Conservation (phyloP, 2,888 invertebrate genomes). For the Adelphocoris suturalis region DNA sequence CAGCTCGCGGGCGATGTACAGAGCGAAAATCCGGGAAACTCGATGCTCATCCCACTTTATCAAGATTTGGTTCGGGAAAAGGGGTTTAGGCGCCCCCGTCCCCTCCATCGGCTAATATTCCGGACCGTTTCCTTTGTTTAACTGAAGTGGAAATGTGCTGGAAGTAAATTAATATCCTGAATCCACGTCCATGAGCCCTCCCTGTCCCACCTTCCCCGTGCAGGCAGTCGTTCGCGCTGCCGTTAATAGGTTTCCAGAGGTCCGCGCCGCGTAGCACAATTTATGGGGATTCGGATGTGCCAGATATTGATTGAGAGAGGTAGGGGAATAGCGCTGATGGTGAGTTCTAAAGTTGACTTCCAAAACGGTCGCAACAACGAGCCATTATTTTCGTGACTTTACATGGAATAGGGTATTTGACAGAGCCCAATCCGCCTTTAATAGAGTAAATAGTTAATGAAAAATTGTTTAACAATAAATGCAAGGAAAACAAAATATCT, state of each 20-base stretch:
- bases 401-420: no score
- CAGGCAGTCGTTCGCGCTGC: neutral
- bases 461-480: no score
- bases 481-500: no score
- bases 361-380: no score
- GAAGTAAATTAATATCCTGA: conserved; percentile 69
- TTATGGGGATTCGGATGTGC: neutral
- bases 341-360: no score
- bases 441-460: no score
- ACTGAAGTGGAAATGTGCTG: conserved; percentile 65
- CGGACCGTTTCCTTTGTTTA: conserved; percentile 59
- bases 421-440: no score
- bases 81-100: neutral
- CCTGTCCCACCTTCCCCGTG: neutral
- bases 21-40: neutral
- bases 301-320: conserved; percentile 48
- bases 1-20: neutral
- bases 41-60: neutral
- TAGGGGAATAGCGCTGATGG: no score
- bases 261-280: neutral
- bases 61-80: conserved; percentile 5
- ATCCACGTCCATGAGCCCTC: neutral
- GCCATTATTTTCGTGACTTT: no score
- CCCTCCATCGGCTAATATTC: conserved; percentile 45
- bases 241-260: conserved; percentile 37